A percentile compares a stretch with the other conserved stretches of the same genome.
Evolutionary conservation across 2,888 invertebrate species (phyloP).

Genomic region (Colostygia pectinataria): DNA sequence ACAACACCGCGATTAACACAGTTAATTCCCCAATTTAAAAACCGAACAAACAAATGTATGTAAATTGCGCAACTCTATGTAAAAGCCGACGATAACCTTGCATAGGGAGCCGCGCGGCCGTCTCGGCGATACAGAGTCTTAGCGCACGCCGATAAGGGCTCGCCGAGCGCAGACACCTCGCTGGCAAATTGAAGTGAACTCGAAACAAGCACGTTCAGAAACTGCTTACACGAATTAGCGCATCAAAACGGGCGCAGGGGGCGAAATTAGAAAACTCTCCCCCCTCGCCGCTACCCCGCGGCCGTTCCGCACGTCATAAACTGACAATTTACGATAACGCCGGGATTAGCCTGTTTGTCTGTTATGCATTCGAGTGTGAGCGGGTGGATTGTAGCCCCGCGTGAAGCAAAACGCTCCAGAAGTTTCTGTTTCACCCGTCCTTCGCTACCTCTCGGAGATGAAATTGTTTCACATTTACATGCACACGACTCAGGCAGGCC

Average conservation of each 20-base stretch:
- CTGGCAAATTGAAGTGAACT: slow-evolving; percentile 71
- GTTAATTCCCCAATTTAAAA: slow-evolving; percentile 81
- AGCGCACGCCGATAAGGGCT: slow-evolving; percentile 38
- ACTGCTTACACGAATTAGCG: slow-evolving; percentile 83
- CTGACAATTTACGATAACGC: slow-evolving; percentile 84
- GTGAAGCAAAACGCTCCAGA: slow-evolving; percentile 52
- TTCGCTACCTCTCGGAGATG: slow-evolving; percentile 37
- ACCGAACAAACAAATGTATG: slow-evolving; percentile 82
- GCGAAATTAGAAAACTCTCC: slow-evolving; percentile 80
- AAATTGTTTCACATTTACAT: slow-evolving; percentile 65
- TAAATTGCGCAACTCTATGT: slow-evolving; percentile 79
- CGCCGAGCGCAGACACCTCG: slow-evolving; percentile 34
- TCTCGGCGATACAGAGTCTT: slow-evolving; percentile 46
- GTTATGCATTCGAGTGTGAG: slow-evolving; percentile 72
- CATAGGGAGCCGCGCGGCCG: slow-evolving; percentile 33
- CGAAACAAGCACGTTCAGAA: slow-evolving; percentile 81
- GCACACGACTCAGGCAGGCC: slow-evolving; percentile 51
- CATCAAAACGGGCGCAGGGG: slow-evolving; percentile 79
- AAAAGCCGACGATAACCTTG: slow-evolving; percentile 74
- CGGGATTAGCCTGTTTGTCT: slow-evolving; percentile 83
- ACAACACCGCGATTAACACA: slow-evolving; percentile 71
- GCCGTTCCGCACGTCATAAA: slow-evolving; percentile 83
- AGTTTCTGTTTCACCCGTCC: slow-evolving; percentile 30
- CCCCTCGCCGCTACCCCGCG: slow-evolving; percentile 52
- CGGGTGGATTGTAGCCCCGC: slow-evolving; percentile 41